phyloP scores from a whole-genome alignment of 2,888 invertebrate species.

The Eueremaeus valkanovi region DNA sequence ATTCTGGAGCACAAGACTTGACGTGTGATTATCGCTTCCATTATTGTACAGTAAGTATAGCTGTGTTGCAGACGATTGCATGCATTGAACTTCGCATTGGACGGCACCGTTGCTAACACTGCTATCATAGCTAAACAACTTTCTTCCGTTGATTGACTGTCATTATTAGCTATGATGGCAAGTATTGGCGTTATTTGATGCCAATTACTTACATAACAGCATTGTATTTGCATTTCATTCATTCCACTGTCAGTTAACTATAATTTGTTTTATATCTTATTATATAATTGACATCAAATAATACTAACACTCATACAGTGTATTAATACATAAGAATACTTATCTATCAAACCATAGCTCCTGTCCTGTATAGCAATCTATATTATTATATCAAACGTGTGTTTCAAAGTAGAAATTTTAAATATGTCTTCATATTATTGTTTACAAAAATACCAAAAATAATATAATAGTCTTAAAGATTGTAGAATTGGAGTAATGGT shows the following conservation, averaged over 20 bases:
- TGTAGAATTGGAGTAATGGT: background rate
- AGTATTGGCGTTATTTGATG: constrained; percentile 7
- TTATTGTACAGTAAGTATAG: background rate
- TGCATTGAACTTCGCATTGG: background rate
- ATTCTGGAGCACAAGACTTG: background rate
- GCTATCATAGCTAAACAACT: background rate
- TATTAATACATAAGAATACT: too few relatives aligned
- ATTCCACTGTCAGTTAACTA: constrained; percentile 18
- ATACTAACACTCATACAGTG: constrained; percentile 8
- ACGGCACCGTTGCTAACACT: background rate
- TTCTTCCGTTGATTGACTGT: background rate
- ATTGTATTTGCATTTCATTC: background rate
- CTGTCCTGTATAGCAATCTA: background rate
- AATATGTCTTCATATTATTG: background rate
- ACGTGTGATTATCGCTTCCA: background rate
- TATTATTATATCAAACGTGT: background rate
- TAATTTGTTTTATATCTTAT: constrained; percentile 11
- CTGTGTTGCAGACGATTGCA: background rate
- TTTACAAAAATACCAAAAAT: background rate
- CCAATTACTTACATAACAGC: constrained; percentile 19
- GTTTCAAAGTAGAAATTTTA: background rate
- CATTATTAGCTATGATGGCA: background rate
- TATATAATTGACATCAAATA: background rate
- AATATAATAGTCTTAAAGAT: background rate
- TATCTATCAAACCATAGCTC: background rate